Evolutionary conservation across 2,113 vertebrate species (phyloP).

Genomic region (Laticauda colubrina): DNA sequence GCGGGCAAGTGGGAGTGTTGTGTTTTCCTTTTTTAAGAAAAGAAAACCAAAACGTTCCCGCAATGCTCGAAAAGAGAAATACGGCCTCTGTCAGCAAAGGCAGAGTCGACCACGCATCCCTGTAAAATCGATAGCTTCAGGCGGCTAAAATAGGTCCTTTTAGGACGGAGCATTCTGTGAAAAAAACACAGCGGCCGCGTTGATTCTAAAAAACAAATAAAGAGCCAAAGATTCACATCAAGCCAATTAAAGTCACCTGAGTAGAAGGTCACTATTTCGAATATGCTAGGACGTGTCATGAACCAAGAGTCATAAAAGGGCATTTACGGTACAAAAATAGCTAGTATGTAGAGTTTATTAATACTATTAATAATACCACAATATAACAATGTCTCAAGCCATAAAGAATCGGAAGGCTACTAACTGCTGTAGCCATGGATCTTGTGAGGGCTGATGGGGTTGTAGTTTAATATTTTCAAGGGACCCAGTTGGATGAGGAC

Average conservation of each 20-base stretch:
- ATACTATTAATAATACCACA: background rate
- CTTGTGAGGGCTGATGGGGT: background rate
- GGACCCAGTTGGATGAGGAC: background rate
- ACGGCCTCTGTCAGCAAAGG: background rate
- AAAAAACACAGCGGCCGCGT: background rate
- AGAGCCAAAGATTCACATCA: background rate
- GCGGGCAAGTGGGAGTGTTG: constrained; percentile 17
- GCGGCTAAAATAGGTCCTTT: background rate
- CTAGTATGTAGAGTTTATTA: background rate
- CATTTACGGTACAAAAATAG: background rate
- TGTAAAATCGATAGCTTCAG: background rate
- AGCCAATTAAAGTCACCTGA: background rate
- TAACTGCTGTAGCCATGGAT: background rate
- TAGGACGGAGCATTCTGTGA: background rate
- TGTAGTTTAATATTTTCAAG: background rate
- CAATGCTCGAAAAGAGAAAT: background rate
- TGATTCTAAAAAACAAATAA: background rate
- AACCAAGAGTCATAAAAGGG: background rate
- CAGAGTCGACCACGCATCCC: too few species aligned
- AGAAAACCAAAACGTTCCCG: background rate
- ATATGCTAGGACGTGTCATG: background rate
- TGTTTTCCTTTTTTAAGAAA: background rate
- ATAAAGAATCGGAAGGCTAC: background rate
- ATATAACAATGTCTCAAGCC: background rate
- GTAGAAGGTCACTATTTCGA: background rate